A percentile compares a stretch with the other conserved stretches of the same genome.
These are phyloP conservation scores for Haemorhous mexicanus DNA, from an alignment of 2,113 vertebrate species.

Conservation along the genomic window DNA sequence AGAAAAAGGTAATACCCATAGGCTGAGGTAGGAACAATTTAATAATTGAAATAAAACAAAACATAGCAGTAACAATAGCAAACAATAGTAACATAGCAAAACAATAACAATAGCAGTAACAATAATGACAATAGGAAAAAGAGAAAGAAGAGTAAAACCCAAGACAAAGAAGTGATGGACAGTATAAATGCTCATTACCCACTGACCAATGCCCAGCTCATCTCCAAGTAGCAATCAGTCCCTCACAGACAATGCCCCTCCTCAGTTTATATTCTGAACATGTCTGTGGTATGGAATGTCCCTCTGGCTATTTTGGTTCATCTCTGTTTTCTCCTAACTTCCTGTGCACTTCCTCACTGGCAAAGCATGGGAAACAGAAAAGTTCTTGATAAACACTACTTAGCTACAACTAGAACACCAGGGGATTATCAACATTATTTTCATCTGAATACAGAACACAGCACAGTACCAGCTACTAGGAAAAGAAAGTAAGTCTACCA, in stretches of 20 bases:
- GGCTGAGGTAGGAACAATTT: background rate
- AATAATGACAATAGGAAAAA: background rate
- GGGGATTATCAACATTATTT: background rate
- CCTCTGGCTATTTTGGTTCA: background rate
- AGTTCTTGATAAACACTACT: background rate
- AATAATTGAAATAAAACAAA: background rate
- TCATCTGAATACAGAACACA: background rate
- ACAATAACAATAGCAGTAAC: background rate
- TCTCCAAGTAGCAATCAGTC: background rate
- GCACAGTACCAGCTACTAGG: background rate
- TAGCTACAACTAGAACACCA: background rate
- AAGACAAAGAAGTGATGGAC: background rate
- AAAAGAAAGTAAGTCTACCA: background rate
- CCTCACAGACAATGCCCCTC: background rate
- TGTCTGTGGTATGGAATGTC: background rate
- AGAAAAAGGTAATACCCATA: background rate
- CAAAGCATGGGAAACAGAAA: background rate
- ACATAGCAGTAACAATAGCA: background rate
- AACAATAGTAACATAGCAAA: too few species aligned
- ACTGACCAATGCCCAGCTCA: too few species aligned
- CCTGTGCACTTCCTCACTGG: background rate
- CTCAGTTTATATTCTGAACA: background rate
- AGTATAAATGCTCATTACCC: background rate
- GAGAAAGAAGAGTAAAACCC: background rate
- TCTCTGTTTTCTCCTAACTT: background rate